phyloP scores from a whole-genome alignment of 1,140 invertebrate species.

The Caenorhabditis inopinata region DNA sequence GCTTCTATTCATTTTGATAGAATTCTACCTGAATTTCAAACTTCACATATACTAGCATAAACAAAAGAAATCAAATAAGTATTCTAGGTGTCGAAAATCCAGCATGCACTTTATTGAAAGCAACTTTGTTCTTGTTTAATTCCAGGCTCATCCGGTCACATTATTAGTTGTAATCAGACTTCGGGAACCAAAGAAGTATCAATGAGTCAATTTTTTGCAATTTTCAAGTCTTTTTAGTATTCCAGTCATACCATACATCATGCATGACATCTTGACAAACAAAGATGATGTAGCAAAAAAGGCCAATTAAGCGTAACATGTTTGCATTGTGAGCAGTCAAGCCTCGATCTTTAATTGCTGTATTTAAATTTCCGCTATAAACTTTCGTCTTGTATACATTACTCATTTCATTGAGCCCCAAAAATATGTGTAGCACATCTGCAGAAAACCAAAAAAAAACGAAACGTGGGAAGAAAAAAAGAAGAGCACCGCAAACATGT shows the following conservation, averaged over 20 bases:
- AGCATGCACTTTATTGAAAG: too few species aligned
- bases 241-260: background rate
- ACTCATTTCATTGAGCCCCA: constrained; percentile 23
- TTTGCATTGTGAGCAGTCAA: too few species aligned
- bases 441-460: background rate
- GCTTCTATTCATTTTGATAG: too few species aligned
- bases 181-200: background rate
- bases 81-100: too few species aligned
- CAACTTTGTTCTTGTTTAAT: too few species aligned
- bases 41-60: too few species aligned
- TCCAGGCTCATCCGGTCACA: too few species aligned
- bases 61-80: too few species aligned
- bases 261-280: background rate
- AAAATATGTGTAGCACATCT: constrained; percentile 31
- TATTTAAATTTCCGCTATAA: too few species aligned
- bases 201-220: background rate
- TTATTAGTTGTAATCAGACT: background rate
- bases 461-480: background rate
- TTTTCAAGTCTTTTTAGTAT: background rate
- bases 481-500: constrained; percentile 9
- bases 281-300: background rate
- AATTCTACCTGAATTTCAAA: too few species aligned
- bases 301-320: too few species aligned
- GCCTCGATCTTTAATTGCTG: too few species aligned
- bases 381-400: background rate